These are phyloP conservation scores for Scaptomyza hsui DNA, from an alignment of 1,140 invertebrate species.

Conservation along the genomic window DNA sequence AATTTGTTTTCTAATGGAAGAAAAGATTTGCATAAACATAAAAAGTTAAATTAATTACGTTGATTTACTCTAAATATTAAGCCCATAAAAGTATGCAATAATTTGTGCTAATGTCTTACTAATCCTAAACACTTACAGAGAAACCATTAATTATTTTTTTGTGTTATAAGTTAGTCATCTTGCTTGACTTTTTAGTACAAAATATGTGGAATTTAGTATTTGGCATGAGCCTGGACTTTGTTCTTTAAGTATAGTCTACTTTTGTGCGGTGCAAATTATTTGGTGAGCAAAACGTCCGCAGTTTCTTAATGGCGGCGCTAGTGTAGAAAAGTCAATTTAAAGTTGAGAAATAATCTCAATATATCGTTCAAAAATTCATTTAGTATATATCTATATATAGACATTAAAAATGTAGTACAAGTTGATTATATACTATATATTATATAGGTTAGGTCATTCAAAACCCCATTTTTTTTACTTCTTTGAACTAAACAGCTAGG, in stretches of 20 bases:
- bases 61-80: not conserved
- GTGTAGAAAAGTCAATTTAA: constrained; percentile 4
- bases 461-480: not conserved
- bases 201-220: not conserved
- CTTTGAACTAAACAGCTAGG: constrained; percentile 32
- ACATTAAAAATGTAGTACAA: constrained; percentile 25
- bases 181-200: not conserved
- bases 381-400: constrained; percentile 13
- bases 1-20: not conserved
- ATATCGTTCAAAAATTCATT: not conserved
- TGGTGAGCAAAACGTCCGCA: constrained; percentile 2
- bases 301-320: not conserved
- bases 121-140: not conserved
- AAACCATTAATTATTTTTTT: not conserved
- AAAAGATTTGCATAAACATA: too few relatives aligned
- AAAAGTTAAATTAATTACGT: not conserved
- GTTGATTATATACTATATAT: constrained; percentile 19
- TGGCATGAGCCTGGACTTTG: not conserved
- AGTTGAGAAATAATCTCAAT: constrained; percentile 14
- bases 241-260: constrained; percentile 24
- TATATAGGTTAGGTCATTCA: not conserved
- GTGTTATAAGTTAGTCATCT: not conserved
- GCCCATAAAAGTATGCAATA: constrained; percentile 29
- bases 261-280: constrained; percentile 27
- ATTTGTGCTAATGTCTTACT: not conserved